A percentile compares a stretch with the other conserved stretches of the same genome.
phyloP scores from a whole-genome alignment of 2,113 vertebrate species.

The Hydrochoerus hydrochaeris region DNA sequence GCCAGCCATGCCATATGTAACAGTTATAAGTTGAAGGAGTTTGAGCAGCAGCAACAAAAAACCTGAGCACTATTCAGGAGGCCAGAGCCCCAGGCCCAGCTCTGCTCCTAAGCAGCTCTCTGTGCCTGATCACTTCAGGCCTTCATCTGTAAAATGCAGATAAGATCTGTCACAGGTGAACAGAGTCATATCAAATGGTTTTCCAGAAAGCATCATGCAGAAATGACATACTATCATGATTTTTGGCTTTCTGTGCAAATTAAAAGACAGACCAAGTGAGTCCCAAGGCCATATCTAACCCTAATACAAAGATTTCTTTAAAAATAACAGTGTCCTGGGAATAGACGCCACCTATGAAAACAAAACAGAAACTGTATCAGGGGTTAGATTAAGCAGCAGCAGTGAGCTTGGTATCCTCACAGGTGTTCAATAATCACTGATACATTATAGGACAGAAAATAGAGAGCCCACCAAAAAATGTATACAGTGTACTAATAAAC shows the following conservation, averaged over 20 bases:
- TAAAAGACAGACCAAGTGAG: background rate
- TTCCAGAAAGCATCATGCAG: background rate
- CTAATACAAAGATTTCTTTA: background rate
- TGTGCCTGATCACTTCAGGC: background rate
- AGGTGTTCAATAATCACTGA: background rate
- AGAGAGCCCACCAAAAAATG: background rate
- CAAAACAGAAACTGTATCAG: background rate
- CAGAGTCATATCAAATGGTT: background rate
- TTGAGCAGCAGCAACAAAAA: background rate
- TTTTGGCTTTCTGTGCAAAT: background rate
- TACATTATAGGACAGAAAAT: background rate
- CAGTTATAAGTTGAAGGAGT: background rate
- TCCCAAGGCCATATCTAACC: background rate
- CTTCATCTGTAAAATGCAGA: background rate
- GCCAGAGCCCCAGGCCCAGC: background rate
- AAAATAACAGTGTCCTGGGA: background rate
- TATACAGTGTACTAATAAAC: background rate
- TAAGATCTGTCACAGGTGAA: background rate
- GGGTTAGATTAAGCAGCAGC: background rate
- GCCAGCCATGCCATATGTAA: rapidly evolving
- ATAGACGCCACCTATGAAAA: background rate
- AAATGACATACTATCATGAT: background rate
- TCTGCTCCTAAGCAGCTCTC: background rate
- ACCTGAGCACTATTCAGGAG: background rate
- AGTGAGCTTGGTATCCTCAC: background rate